These are phyloP conservation scores for Notodonta ziczac DNA, from an alignment of 2,888 invertebrate genomes.

Conservation along the genomic window DNA sequence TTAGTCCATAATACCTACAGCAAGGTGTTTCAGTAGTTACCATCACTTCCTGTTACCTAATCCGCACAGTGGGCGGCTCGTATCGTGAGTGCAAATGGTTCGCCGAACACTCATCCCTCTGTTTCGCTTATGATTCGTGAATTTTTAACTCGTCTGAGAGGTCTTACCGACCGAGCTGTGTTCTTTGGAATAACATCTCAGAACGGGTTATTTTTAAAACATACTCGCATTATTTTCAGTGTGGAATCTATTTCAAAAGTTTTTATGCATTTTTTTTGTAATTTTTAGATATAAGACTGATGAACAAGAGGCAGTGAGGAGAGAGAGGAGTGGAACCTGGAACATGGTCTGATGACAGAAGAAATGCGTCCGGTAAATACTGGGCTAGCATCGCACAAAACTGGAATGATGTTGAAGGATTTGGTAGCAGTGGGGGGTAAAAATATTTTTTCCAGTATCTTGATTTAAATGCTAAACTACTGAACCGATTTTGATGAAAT, in stretches of 20 bases:
- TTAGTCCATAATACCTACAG: not conserved
- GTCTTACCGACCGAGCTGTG: slow-evolving; percentile 52
- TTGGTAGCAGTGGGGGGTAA: too few species aligned
- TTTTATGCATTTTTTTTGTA: too few species aligned
- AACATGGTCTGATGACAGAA: too few species aligned
- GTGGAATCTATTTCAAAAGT: not conserved
- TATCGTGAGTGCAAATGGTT: slow-evolving; percentile 60
- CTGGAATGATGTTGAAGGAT: too few species aligned
- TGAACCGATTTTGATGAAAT: too few species aligned
- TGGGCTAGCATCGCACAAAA: too few species aligned
- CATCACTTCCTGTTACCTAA: slow-evolving; percentile 31
- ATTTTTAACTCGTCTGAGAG: slow-evolving; percentile 71
- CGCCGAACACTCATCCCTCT: slow-evolving; percentile 50
- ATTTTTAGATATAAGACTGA: too few species aligned
- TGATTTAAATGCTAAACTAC: too few species aligned
- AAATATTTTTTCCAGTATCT: too few species aligned
- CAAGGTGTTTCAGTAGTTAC: slow-evolving; percentile 1
- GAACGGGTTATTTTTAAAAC: slow-evolving; percentile 31
- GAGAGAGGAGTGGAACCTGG: too few species aligned
- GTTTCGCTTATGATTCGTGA: slow-evolving; percentile 72
- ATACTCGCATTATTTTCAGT: slow-evolving; percentile 21
- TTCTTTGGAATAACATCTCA: slow-evolving; percentile 20
- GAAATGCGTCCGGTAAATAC: too few species aligned
- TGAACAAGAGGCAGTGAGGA: too few species aligned
- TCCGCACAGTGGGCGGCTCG: slow-evolving; percentile 48